Percentiles rank a stretch among this genome's conserved stretches.
Conservation (phyloP, 2,113 vertebrate species). For the Cyphomyrus discorhynchus region DNA sequence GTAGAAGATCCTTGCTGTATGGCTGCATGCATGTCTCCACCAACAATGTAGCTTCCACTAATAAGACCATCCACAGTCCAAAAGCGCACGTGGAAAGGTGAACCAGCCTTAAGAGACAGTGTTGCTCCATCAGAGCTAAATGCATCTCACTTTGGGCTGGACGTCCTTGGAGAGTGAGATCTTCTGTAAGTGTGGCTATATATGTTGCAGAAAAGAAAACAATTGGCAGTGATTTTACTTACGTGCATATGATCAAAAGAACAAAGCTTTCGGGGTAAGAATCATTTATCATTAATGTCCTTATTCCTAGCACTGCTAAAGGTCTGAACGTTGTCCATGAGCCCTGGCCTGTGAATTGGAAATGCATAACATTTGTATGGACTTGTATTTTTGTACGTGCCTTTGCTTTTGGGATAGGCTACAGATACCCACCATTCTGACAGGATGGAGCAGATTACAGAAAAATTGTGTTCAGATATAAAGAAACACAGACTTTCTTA, state of each 20-base stretch:
- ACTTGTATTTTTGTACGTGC: neutral
- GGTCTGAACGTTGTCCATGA: neutral
- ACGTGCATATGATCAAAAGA: neutral
- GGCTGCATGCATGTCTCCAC: neutral
- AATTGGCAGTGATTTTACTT: neutral
- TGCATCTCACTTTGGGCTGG: slow-evolving; percentile 34
- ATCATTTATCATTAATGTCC: neutral
- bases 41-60: neutral
- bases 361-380: neutral
- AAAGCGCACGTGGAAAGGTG: neutral
- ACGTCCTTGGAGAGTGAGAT: neutral
- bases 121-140: slow-evolving; percentile 13
- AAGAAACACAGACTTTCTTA: neutral
- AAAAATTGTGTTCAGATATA: neutral
- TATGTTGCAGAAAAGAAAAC: neutral
- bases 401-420: neutral
- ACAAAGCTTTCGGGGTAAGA: neutral
- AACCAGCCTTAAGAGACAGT: neutral
- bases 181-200: slow-evolving; percentile 3
- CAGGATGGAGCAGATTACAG: neutral
- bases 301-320: neutral
- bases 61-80: neutral
- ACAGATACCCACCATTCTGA: neutral
- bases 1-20: neutral
- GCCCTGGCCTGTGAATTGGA: neutral